Evolutionary conservation across 2,113 vertebrate genomes (phyloP).

Genomic region (Chaenogobius annularis): DNA sequence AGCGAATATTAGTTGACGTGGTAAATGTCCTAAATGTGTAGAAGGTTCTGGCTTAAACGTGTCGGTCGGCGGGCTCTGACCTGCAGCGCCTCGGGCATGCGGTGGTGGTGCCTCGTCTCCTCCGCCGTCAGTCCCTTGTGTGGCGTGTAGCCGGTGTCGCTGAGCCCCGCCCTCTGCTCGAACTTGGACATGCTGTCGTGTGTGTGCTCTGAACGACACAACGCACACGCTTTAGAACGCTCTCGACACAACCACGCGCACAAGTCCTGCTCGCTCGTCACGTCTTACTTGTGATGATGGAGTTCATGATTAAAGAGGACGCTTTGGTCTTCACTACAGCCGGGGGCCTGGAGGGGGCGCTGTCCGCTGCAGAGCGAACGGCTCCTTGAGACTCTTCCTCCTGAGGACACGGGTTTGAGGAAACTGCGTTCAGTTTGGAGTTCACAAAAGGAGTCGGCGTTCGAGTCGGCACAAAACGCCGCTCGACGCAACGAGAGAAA

Average conservation of each 20-base stretch:
- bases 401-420: conserved; percentile 54
- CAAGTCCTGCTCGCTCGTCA: too few relatives aligned
- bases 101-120: conserved; percentile 87
- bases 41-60: too few relatives aligned
- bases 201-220: conserved; percentile 82
- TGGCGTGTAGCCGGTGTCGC: conserved; percentile 89
- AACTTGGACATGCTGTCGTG: conserved; percentile 94
- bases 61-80: conserved; percentile 64
- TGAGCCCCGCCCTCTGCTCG: conserved; percentile 90
- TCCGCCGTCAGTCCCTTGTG: conserved; percentile 95
- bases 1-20: too few relatives aligned
- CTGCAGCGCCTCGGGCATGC: conserved; percentile 88
- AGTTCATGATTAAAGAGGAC: conserved; percentile 89
- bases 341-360: conserved; percentile 59
- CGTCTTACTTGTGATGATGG: conserved; percentile 92
- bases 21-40: too few relatives aligned
- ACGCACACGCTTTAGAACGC: too few relatives aligned
- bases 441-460: too few relatives aligned
- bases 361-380: conserved; percentile 47
- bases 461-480: too few relatives aligned
- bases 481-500: too few relatives aligned
- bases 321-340: conserved; percentile 93
- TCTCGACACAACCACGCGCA: neutral
- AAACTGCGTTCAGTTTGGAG: too few relatives aligned
- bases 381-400: conserved; percentile 78